Conservation (phyloP, 2,113 vertebrate genomes). For the Athene cunicularia region DNA sequence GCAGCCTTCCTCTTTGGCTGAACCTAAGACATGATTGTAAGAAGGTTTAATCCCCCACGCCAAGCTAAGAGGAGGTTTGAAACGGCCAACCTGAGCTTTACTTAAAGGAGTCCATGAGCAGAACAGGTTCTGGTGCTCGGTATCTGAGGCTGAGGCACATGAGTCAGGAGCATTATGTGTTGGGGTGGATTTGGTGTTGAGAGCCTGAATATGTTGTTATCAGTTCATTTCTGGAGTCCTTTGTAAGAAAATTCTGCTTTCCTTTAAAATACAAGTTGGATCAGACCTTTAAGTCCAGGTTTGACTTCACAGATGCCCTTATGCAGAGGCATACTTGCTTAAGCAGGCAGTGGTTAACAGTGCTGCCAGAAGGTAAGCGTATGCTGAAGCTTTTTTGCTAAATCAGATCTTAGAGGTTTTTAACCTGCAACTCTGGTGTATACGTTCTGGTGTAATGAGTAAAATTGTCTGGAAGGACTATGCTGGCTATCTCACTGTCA, state of each 20-base stretch:
- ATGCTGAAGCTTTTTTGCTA: neutral
- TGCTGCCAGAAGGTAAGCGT: neutral
- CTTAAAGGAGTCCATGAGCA: neutral
- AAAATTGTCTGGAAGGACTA: neutral
- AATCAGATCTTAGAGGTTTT: neutral
- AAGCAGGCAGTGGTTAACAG: neutral
- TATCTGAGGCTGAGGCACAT: fast-evolving
- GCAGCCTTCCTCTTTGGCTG: constrained; percentile 3
- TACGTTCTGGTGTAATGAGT: neutral
- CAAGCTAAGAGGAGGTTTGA: neutral
- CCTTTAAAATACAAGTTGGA: neutral
- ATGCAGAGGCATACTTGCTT: fast-evolving
- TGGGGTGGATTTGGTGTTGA: neutral
- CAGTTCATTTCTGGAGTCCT: neutral
- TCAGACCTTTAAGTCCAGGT: neutral
- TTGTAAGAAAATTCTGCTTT: neutral
- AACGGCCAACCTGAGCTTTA: neutral
- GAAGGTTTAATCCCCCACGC: neutral
- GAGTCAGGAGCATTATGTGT: neutral
- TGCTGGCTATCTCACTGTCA: neutral
- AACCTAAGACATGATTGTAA: neutral
- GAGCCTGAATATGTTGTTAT: neutral
- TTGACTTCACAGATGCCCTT: neutral
- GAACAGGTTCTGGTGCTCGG: neutral
- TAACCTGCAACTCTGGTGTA: neutral